Base-by-base conservation (phyloP, 2,113 vertebrate genomes). In the Melanocharis versteri region DNA sequence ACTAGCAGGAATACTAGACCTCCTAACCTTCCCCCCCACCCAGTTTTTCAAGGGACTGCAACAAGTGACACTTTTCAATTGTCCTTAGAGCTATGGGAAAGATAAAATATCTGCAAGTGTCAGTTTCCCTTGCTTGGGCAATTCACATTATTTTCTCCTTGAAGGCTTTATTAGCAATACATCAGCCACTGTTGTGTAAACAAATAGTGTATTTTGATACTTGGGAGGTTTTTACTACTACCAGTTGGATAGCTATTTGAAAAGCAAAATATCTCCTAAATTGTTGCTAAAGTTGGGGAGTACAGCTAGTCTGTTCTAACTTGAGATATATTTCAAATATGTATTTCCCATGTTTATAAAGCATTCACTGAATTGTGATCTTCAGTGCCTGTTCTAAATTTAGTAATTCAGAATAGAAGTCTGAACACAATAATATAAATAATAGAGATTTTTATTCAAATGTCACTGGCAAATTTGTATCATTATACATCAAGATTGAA, bases 401-500 rank as follows among this genome's bases (percentile, higher is more conserved):
- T 58, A 70, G 84, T 69, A 66, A 72, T 89, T 91, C 48, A 51
- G 47, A 84, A 80, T 35, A 82, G 57, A 66, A 94, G 92, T 96
- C 92, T 96, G 90, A 87, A 83, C 83, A 79, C 62, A 51, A 58
- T 87, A 90, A 58, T 90, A 89, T 80, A 94, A 92, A 95, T 95
- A 89, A 96, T 42, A 87, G 70, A 72, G 81, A 85, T 90, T 88
- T 96, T 85, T 85, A 87, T 94, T 96, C 45, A 91, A 87, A 90
- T 91, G 75, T 95, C 94, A 87, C 50, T 53, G 69, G 69, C 61
- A 96, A 94, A 64, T 93, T 61, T 77, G 39, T 88, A 56, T 91
- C 84, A 37, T 94, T 91, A 91, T 80, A 50, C 78, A 75, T 83
- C 45, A 77, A 77, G 84, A 76, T 54, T 94, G 78, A 88, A 96